Evolutionary conservation across 2,888 invertebrate species (phyloP).

Genomic region (Drosophila falleni): DNA sequence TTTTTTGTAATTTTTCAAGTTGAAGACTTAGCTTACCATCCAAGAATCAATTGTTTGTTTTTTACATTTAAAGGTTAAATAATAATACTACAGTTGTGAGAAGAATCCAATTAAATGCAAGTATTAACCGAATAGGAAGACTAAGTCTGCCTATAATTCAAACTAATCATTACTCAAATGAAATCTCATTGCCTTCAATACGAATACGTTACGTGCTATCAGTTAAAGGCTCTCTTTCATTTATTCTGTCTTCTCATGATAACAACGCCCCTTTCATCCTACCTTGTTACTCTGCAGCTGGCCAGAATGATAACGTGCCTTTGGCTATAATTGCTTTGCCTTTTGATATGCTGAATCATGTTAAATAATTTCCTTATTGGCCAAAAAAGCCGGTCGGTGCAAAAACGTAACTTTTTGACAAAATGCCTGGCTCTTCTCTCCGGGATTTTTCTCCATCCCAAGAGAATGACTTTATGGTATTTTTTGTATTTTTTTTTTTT

Average conservation of each 20-base stretch:
- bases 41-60: neutral
- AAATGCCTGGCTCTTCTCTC: conserved; percentile 47
- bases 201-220: conserved; percentile 8
- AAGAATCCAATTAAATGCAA: conserved; percentile 10
- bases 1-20: neutral
- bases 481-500: conserved; percentile 36
- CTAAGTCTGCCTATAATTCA: neutral
- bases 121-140: neutral
- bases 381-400: conserved; percentile 41
- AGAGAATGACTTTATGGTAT: conserved; percentile 55
- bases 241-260: conserved; percentile 40
- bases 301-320: conserved; percentile 63
- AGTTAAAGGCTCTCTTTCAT: conserved; percentile 1
- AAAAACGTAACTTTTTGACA: conserved; percentile 71
- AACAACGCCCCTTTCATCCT: conserved; percentile 6
- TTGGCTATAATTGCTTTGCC: conserved; percentile 71
- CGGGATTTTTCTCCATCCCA: conserved; percentile 23
- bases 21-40: neutral
- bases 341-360: conserved; percentile 72
- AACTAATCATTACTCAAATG: conserved; percentile 23
- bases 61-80: no score
- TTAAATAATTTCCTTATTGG: conserved; percentile 74
- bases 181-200: conserved; percentile 22
- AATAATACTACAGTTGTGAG: neutral
- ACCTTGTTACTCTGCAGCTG: neutral